These are phyloP conservation scores for Ornithoptera priamus DNA, from an alignment of 2,888 invertebrate species.

Conservation along the genomic window DNA sequence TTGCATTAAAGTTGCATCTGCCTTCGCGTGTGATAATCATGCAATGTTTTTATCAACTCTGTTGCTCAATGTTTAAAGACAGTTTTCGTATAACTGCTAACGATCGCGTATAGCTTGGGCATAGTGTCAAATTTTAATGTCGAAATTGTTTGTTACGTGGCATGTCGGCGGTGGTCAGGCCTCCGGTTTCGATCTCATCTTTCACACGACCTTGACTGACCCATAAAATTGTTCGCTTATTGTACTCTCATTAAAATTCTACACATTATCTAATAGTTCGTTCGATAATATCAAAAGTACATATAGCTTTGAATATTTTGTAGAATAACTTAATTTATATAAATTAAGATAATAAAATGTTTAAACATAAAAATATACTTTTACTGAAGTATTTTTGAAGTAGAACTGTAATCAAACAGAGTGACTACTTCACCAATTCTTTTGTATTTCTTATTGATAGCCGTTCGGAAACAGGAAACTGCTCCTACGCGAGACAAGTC, in stretches of 20 bases:
- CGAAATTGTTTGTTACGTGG: slow-evolving; percentile 63
- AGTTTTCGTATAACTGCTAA: slow-evolving; percentile 44
- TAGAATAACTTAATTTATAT: too few relatives aligned
- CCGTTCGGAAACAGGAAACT: slow-evolving; percentile 47
- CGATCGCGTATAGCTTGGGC: slow-evolving; percentile 49
- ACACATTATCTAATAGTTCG: slow-evolving; percentile 6
- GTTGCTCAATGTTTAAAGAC: slow-evolving; percentile 38
- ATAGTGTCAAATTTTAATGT: slow-evolving; percentile 73
- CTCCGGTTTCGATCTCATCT: slow-evolving; percentile 62
- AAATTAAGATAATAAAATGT: too few relatives aligned
- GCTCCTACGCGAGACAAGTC: slow-evolving; percentile 35
- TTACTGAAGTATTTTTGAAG: not conserved
- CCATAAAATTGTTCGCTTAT: slow-evolving; percentile 43
- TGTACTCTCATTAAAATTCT: slow-evolving; percentile 25
- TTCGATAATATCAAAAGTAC: not conserved
- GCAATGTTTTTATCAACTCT: slow-evolving; percentile 50
- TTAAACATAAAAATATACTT: too few relatives aligned
- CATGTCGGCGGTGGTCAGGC: slow-evolving; percentile 49
- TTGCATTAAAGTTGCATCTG: slow-evolving; percentile 59
- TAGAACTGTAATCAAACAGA: not conserved
- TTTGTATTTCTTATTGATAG: slow-evolving; percentile 48
- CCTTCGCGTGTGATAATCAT: slow-evolving; percentile 40
- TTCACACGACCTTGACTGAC: slow-evolving; percentile 58
- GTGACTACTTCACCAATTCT: slow-evolving; percentile 11
- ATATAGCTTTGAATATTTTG: too few relatives aligned